phyloP scores from a whole-genome alignment of 2,113 vertebrate species.

The Thermophis baileyi region DNA sequence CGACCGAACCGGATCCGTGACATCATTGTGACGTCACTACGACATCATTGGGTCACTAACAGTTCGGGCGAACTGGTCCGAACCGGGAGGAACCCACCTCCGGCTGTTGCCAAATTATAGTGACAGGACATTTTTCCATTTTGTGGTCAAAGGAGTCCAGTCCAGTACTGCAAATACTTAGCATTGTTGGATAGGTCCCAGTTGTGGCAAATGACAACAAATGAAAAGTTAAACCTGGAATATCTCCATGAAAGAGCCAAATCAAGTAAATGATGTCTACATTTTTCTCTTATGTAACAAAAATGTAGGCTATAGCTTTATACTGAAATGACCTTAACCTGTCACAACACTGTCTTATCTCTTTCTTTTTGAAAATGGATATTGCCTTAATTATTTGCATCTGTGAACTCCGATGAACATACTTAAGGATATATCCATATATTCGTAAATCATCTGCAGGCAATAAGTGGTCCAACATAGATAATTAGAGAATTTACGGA shows the following conservation, averaged over 20 bases:
- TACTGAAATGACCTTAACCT: conserved; percentile 79
- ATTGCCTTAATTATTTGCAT: conserved; percentile 91
- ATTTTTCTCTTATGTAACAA: conserved; percentile 44
- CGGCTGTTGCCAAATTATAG: too few relatives aligned
- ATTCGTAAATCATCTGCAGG: conserved; percentile 87
- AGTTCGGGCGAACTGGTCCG: too few relatives aligned
- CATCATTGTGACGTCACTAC: too few relatives aligned
- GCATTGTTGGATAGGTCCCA: neutral
- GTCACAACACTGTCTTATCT: conserved; percentile 26
- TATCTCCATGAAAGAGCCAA: conserved; percentile 35
- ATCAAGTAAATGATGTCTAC: conserved; percentile 41
- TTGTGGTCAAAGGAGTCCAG: neutral
- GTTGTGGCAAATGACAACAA: conserved; percentile 3
- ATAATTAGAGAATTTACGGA: conserved; percentile 94
- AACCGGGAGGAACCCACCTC: too few relatives aligned
- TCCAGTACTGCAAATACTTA: neutral
- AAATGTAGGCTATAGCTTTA: conserved; percentile 55
- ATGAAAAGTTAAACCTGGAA: conserved; percentile 20
- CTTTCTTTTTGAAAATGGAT: conserved; percentile 71
- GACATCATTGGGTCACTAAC: too few relatives aligned
- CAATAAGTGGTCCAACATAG: conserved; percentile 86
- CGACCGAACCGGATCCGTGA: too few relatives aligned
- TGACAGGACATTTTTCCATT: neutral
- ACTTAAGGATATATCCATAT: conserved; percentile 84
- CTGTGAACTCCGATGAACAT: conserved; percentile 87